Evolutionary conservation across 2,797 vertebrate species (phyloP), one percentile per base, ranked within the genome.

Genomic region (Oreortyx pictus): DNA sequence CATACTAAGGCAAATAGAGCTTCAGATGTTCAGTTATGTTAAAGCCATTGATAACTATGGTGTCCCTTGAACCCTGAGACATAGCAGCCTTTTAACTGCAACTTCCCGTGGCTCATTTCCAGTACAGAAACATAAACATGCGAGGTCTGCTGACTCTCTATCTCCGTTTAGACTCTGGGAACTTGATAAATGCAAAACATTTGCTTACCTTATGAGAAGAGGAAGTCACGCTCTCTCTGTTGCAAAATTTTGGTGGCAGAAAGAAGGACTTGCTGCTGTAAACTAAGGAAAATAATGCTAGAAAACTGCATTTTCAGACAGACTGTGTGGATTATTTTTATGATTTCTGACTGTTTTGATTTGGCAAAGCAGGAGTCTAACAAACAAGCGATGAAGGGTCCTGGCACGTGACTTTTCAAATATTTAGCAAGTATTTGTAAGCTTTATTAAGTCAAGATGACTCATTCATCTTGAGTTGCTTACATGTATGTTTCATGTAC

Each of bases 391-490:
- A 89, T 93, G 94, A 74, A 83, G 93, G 90, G 88, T 96, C 85
- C 94, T 96, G 95, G 92, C 78, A 87, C 70, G 76, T 84, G 49
- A 92, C 62, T 94, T 91, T 91, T 96, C 94, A 88, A 92, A 92
- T 71, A 82, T 85, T 94, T 93, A 96, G 85, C 56, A 39, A 94
- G 89, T 73, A 96, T 94, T 92, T 93, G 16, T 66, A 82, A 78
- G 88, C 84, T 96, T 95, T 95, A 95, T 95, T 94, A 95, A 95
- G 93, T 91, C 94, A 95, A 87, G 88, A 78, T 96, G 96, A 96
- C 77, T 97, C 96, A 96, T 82, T 91, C 86, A 67, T 90, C 88
- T 84, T 89, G 91, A 88, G 78, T 96, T 94, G 89, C 92, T 95
- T 88, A 64, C 91, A 95, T 84, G 74, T 73, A 71, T 86, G 78